Base-by-base conservation (phyloP, 2,113 vertebrate genomes). In the Sceloporus tristichus region DNA sequence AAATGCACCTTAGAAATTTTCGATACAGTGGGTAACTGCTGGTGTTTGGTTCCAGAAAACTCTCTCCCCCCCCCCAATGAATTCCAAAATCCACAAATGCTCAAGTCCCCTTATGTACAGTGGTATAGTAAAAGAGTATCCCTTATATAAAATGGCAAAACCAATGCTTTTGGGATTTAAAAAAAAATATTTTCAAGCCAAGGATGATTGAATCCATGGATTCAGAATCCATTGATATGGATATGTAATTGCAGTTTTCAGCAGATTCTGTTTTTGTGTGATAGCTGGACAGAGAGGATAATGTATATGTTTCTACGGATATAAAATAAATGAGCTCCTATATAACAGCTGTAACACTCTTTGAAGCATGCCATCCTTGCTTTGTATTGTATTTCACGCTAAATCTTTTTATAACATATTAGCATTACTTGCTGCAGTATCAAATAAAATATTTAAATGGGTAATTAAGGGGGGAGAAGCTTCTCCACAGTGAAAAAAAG, bases 401-500 rank as follows among this genome's bases (percentile, higher is more conserved):
- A 71, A 85, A 82, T 91, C 56, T 27, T 91, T 90, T 88, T 42
- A 71, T 92, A 38, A 18, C 38, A 79, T 74, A 87, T 71, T 89
- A 21, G 53, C 11, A 82, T 86, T 73, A 84, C 83, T 81, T 76
- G 59, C 25, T 78, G 1, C 42, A 82, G 81, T 59, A 90, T 85
- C 21, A 71, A 86, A 88, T 86, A 68, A 86, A 84, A 84, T 75
- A 89, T 88, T 84, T 88, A 88, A 68, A 85, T 82, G 75, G 70
- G n/a, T 62, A 85, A 91, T 87, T 86, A 81, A 59, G 5, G 13
- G n/a, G 6, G 1, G 13, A 56, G 34, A 70, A 71, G 56, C 56
- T 59, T 59, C 56, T 59, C 56, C 56, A 59, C 56, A 8, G 48
- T 34, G 34, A 34, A 76, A 93, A 89, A 74, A 88, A 79, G 84